Conservation (phyloP, 2,888 invertebrate genomes). For the Diogma glabrata region DNA sequence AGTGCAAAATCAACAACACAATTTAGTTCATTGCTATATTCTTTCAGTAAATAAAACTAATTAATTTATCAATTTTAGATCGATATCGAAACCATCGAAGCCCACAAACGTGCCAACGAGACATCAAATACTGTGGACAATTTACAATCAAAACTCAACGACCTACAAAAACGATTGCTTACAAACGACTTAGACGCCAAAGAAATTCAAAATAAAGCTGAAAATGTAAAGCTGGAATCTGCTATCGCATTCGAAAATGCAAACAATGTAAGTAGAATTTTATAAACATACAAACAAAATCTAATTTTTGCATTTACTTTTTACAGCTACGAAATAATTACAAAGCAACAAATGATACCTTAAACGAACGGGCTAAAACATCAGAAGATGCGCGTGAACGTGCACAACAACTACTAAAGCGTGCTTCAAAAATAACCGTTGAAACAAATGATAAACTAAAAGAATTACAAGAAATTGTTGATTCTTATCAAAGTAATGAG, state of each 20-base stretch:
- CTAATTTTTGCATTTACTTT: slow-evolving; percentile 5
- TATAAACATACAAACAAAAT: background rate
- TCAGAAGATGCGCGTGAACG: slow-evolving; percentile 68
- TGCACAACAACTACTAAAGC: slow-evolving; percentile 63
- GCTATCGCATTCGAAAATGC: slow-evolving; percentile 56
- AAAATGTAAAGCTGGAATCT: slow-evolving; percentile 59
- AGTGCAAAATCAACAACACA: too few relatives aligned
- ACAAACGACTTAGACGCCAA: slow-evolving; percentile 73
- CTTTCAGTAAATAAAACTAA: too few relatives aligned
- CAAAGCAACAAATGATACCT: slow-evolving; percentile 53
- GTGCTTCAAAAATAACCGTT: slow-evolving; percentile 72
- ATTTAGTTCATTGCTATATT: too few relatives aligned
- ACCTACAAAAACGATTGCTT: slow-evolving; percentile 66
- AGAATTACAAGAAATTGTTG: slow-evolving; percentile 42
- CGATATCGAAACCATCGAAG: slow-evolving; percentile 64
- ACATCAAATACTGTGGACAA: slow-evolving; percentile 65
- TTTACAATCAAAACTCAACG: slow-evolving; percentile 57
- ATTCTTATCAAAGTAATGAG: slow-evolving; percentile 44
- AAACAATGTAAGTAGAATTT: slow-evolving; percentile 27
- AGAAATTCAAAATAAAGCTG: slow-evolving; percentile 66
- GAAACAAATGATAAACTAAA: slow-evolving; percentile 63
- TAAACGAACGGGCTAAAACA: slow-evolving; percentile 59
- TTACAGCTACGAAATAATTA: slow-evolving; percentile 52
- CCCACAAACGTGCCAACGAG: slow-evolving; percentile 65
- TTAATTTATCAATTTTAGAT: slow-evolving; percentile 47